Evolutionary conservation across 1,140 invertebrate species (phyloP).

Genomic region (Lineus longissimus): DNA sequence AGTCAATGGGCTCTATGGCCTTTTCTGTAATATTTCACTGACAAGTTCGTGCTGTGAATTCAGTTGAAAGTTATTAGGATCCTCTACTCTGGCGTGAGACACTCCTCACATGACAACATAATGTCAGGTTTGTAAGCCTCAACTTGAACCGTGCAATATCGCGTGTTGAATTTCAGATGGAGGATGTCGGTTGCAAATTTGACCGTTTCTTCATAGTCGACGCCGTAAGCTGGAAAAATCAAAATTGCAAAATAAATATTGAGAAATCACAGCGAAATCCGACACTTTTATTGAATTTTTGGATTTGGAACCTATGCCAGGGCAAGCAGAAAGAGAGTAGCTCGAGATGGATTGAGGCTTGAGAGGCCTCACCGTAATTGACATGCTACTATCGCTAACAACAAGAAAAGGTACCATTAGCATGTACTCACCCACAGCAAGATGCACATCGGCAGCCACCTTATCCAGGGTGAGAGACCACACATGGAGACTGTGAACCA

Average conservation of each 20-base stretch:
- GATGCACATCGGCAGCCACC: slow-evolving; percentile 86
- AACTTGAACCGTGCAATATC: slow-evolving; percentile 96
- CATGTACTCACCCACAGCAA: slow-evolving; percentile 79
- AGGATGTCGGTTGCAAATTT: slow-evolving; percentile 72
- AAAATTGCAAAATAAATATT: not conserved
- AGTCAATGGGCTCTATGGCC: too few species aligned
- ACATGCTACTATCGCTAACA: too few species aligned
- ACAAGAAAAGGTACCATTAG: too few species aligned
- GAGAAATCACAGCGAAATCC: not conserved
- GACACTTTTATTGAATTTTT: not conserved
- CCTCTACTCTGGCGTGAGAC: not conserved
- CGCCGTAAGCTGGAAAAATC: slow-evolving; percentile 61
- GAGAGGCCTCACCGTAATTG: too few species aligned
- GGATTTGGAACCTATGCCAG: not conserved
- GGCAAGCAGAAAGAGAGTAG: not conserved
- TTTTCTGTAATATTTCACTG: too few species aligned
- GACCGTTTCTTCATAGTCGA: slow-evolving; percentile 75
- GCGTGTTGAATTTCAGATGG: slow-evolving; percentile 84
- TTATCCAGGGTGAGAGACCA: slow-evolving; percentile 97
- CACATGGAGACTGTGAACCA: slow-evolving; percentile 91
- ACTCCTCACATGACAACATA: slow-evolving; percentile 1
- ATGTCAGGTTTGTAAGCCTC: slow-evolving; percentile 88
- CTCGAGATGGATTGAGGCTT: not conserved
- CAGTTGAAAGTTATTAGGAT: too few species aligned
- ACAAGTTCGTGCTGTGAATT: too few species aligned